phyloP scores from a whole-genome alignment of 2,888 invertebrate species.

The Hartigia nigra region DNA sequence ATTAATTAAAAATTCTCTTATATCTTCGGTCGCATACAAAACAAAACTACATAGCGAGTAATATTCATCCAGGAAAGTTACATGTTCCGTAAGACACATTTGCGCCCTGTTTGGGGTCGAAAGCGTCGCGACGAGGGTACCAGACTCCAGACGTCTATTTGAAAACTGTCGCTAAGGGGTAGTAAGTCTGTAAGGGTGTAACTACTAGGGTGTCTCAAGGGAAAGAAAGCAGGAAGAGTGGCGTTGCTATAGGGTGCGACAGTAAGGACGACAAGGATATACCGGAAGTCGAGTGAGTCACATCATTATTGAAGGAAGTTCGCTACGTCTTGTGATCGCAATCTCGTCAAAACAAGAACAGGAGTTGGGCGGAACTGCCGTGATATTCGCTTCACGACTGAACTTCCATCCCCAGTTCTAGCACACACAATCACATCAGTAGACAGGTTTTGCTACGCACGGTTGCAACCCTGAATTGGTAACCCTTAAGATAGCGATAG shows the following conservation, averaged over 20 bases:
- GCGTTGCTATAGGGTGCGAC: background rate
- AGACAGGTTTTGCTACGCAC: slow-evolving; percentile 43
- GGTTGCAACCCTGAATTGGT: slow-evolving; percentile 37
- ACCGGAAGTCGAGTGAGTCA: slow-evolving; percentile 36
- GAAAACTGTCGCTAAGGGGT: slow-evolving; percentile 52
- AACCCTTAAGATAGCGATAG: slow-evolving; percentile 26
- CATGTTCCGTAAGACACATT: slow-evolving; percentile 16
- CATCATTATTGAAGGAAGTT: slow-evolving; percentile 54
- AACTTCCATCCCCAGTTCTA: slow-evolving; percentile 36
- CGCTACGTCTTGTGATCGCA: slow-evolving; percentile 40
- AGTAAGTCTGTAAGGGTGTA: slow-evolving; percentile 54
- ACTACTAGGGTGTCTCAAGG: slow-evolving; percentile 44
- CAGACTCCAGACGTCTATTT: slow-evolving; percentile 39
- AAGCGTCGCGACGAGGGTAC: slow-evolving; percentile 18
- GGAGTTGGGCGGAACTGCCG: background rate
- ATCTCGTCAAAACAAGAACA: slow-evolving; percentile 25
- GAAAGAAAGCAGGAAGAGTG: slow-evolving; percentile 19
- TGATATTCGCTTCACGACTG: background rate
- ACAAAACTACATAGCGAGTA: background rate
- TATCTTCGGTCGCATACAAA: background rate
- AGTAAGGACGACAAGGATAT: slow-evolving; percentile 17
- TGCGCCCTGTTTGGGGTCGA: slow-evolving; percentile 25
- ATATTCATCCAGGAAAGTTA: background rate
- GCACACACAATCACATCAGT: slow-evolving; percentile 21
- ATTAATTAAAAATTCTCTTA: background rate